phyloP scores from a whole-genome alignment of 2,888 invertebrate species.

The Cheilosia vulpina region DNA sequence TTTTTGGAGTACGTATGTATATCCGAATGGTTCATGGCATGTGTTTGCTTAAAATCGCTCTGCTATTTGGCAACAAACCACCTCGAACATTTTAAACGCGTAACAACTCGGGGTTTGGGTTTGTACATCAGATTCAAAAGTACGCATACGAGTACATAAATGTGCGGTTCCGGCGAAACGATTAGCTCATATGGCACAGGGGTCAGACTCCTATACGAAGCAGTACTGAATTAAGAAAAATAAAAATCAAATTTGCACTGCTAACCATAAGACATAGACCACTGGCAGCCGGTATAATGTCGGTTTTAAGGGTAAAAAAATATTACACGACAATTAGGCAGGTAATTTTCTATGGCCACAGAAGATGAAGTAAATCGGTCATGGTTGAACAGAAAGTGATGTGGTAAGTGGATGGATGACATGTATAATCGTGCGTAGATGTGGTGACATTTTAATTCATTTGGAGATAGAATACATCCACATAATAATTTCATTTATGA shows the following conservation, averaged over 20 bases:
- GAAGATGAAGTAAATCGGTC: conserved; percentile 19
- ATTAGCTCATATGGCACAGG: conserved; percentile 22
- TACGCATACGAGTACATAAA: background rate
- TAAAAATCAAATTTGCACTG: background rate
- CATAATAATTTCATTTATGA: background rate
- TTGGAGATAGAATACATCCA: background rate
- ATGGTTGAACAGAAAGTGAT: conserved; percentile 47
- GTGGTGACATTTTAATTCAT: conserved; percentile 24
- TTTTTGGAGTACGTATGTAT: background rate
- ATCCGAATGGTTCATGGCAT: conserved; percentile 35
- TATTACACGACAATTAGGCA: background rate
- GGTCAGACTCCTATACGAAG: conserved; percentile 16
- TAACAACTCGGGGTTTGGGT: background rate
- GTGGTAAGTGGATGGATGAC: conserved; percentile 24
- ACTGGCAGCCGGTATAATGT: conserved; percentile 4
- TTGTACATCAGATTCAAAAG: background rate
- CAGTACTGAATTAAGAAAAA: background rate
- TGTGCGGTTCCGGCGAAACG: background rate
- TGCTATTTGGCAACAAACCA: conserved; percentile 31
- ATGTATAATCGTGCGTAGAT: background rate
- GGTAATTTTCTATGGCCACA: conserved; percentile 40
- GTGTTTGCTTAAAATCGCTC: conserved; percentile 16
- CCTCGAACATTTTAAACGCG: background rate
- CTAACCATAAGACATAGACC: conserved; percentile 15
- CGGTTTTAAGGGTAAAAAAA: background rate